Evolutionary conservation across 2,797 vertebrate species (phyloP), one percentile per base, ranked within the genome.

Genomic region (Rhadinocentrus ornatus): DNA sequence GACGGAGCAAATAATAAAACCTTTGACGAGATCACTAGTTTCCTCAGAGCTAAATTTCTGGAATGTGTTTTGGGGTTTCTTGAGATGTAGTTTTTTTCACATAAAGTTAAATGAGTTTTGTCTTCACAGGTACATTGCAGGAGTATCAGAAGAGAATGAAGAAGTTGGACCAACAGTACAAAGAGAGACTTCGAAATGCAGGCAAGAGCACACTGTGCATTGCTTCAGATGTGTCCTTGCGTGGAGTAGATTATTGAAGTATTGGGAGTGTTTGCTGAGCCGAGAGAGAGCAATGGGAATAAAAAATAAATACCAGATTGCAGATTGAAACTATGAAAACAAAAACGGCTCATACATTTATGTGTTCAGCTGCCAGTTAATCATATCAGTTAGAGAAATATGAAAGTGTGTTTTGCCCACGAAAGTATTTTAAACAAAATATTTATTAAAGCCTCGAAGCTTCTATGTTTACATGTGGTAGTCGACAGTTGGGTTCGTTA

Each of bases 71-170:
- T 22, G 4, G 8, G 8, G 2, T 39, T 26, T 2, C 8, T 3
- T 46, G 18, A 52, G 26, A 3, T 18, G 26, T 29, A 32, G 7
- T 32, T 32, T 6, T 26, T 18, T 54, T 0, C 0, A 3, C 1
- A 5, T 48, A 57, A 41, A 55, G 48, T 52, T 1, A 20, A 18
- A 1, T 44, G 4, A 63, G 35, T 39, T 24, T 26, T 10, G n/a
- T 41, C 59, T 69, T 58, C 70, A 57, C 69, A 99, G 97, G 97
- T 69, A 98, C 97, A 1, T 91, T 99, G 71, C 98, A 99, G 83
- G 98, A 99, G 71, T 99, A 99, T 86, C 97, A 99, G 93, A 99
- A 98, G 89, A 96, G 98, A 81, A 97, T 99, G 97, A 99, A 98
- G 70, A 99, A 99, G 79, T 85, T 99, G 54, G 98, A 99, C 85